Evolutionary conservation across 1,140 invertebrate species (phyloP), one percentile per base, ranked within the genome.

Genomic region (Dinothrombium tinctorium): DNA sequence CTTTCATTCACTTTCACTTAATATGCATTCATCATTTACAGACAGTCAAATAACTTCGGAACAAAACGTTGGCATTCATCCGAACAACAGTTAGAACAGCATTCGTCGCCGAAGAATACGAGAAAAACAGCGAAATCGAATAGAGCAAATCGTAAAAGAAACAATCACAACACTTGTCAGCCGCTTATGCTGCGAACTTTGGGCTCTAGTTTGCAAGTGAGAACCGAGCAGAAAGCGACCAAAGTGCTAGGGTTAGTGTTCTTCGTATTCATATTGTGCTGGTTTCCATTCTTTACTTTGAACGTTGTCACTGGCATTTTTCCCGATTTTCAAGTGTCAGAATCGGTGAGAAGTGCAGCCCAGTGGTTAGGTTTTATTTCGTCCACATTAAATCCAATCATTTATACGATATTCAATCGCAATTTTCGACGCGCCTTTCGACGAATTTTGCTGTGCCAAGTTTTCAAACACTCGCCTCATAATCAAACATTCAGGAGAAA

Each of bases 381-480:
- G 50, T 84, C 79, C 2, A 82, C 83, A 71, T 77, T 89, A 9
- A 90, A 90, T 25, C 35, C 33, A 22, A 79, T 86, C 46, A 84
- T 87, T 59, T 89, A 89, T 56, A 89, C 83, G 2, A 81, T 87
- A 44, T 89, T 90, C 60, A 90, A 90, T 59, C 81, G 82, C 55
- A 76, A 83, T 26, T 89, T 89, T 57, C 61, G 82, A 28, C 73
- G 84, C 53, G 77, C 82, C 0, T 90, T 90, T 57, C 76, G 81
- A 50, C 77, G 79, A 54, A 78, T 87, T 1, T 55, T 87, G n/a
- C 59, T 72, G 20, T 86, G 81, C 57, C 62, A 44, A 40, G 36
- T 26, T 17, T 37, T 26, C 23, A 36, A 36, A 21, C 23, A 36
- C 17, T n/a, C n/a, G n/a, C n/a, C n/a, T n/a, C n/a, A n/a, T n/a